Evolutionary conservation across 2,888 invertebrate genomes (phyloP), one percentile per base, ranked within the genome.

Genomic region (Agrochola lychnidis): DNA sequence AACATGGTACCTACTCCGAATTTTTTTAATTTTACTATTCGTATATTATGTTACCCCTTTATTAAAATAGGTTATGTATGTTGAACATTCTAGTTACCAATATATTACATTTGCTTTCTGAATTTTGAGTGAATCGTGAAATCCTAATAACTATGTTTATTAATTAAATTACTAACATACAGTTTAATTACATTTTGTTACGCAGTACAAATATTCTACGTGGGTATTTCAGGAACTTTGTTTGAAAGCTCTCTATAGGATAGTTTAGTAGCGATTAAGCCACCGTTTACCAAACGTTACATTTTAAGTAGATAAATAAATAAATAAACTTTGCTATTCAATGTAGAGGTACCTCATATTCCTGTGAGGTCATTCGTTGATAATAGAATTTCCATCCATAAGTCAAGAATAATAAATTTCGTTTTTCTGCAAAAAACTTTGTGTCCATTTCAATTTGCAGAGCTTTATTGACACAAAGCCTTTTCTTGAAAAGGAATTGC

Each of bases 381-480:
- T 56, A 62, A 66, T 61, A 67, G 62, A 22, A 71, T 68, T 81
- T 87, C 81, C 82, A 87, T 80, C 84, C 74, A 80, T 78, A 81
- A 73, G 72, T 79, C 62, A 67, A 40, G 36, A 69, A 75, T 68
- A 62, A 64, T 73, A 71, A 62, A 66, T 75, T 76, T 51, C 36
- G 36, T 74, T 70, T 73, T 59, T 62, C 74, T 76, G 69, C 53
- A 67, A 83, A 79, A 71, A 78, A 63, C 62, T 71, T 74, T 61
- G 56, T 64, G 70, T 73, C 70, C 70, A 42, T 83, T 83, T 79
- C 80, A 79, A 73, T 85, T 84, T 81, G 71, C 59, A 69, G 62
- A 75, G 70, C 63, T 72, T 77, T 83, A 73, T 81, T 77, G 74
- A 79, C 71, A 79, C 64, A 71, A 67, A 78, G 70, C n/a, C 40